These are phyloP conservation scores for Berghia stephanieae DNA, from an alignment of 1,140 invertebrate species.

Conservation along the genomic window DNA sequence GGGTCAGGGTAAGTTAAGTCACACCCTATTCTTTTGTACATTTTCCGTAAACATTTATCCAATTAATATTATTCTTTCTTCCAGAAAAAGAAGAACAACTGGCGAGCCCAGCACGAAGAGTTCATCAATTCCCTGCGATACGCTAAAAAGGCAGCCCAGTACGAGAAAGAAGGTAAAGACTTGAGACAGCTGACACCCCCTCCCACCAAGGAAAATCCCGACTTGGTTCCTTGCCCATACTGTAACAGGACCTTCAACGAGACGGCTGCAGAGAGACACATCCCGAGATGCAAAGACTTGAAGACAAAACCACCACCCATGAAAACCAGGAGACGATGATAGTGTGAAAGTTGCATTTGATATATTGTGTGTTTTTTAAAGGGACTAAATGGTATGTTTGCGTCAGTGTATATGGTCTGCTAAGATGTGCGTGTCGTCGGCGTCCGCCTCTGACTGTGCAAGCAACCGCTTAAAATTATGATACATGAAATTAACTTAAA, in stretches of 20 bases:
- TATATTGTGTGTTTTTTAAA: too few species aligned
- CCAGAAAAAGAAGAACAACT: constrained; percentile 79
- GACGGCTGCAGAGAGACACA: constrained; percentile 88
- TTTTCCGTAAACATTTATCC: too few species aligned
- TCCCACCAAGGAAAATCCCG: constrained; percentile 77
- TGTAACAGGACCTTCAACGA: constrained; percentile 88
- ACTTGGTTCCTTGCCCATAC: constrained; percentile 92
- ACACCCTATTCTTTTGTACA: constrained; percentile 11
- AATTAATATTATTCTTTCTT: too few species aligned
- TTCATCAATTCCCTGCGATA: constrained; percentile 89
- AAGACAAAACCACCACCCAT: constrained; percentile 71
- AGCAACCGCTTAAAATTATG: too few species aligned
- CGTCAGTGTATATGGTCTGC: too few species aligned
- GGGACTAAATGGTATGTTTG: too few species aligned
- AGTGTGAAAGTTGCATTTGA: too few species aligned
- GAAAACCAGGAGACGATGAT: constrained; percentile 39
- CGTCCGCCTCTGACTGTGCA: too few species aligned
- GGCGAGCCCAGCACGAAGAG: constrained; percentile 91
- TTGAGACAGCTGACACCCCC: constrained; percentile 79
- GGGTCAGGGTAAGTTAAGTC: neutral
- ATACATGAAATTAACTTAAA: too few species aligned
- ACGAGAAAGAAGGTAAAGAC: constrained; percentile 85
- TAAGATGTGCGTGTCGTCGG: too few species aligned
- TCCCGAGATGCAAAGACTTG: constrained; percentile 89
- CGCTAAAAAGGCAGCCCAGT: constrained; percentile 84